Evolutionary conservation across 1,140 invertebrate genomes (phyloP).

Genomic region (Zaprionus kolodkinae): DNA sequence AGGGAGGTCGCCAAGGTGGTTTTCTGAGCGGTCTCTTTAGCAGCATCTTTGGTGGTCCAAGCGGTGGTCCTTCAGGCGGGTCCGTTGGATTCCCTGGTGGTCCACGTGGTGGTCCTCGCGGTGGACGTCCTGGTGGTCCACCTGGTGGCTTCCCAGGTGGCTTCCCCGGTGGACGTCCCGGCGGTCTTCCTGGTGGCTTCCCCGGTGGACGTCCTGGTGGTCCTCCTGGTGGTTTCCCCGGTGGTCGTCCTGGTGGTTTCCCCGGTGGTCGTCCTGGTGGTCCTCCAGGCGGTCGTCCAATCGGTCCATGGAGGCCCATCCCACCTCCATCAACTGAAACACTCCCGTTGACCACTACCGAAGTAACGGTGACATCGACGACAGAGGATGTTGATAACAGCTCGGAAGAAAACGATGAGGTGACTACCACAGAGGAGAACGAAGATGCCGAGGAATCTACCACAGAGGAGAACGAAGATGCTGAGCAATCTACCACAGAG

Average conservation of each 20-base stretch:
- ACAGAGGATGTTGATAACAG: background rate
- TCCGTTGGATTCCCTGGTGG: background rate
- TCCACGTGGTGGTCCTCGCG: background rate
- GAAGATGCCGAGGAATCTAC: background rate
- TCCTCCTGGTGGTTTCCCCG: background rate
- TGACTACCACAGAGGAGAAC: background rate
- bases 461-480: background rate
- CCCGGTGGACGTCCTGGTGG: background rate
- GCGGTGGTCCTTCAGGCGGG: background rate
- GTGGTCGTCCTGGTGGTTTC: background rate
- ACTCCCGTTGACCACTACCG: background rate
- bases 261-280: background rate
- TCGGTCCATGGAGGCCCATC: background rate
- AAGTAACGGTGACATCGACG: background rate
- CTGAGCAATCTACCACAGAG: too few relatives aligned
- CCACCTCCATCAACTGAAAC: background rate
- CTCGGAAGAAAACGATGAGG: background rate
- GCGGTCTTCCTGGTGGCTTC: background rate
- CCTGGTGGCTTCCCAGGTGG: too few relatives aligned
- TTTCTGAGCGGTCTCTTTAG: background rate
- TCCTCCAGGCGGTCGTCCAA: background rate
- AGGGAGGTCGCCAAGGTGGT: background rate
- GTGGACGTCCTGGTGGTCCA: background rate
- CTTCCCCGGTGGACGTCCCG: background rate
- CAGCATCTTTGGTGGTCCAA: background rate